These are phyloP conservation scores for Mimas tiliae DNA, from an alignment of 2,888 invertebrate genomes.

Conservation along the genomic window DNA sequence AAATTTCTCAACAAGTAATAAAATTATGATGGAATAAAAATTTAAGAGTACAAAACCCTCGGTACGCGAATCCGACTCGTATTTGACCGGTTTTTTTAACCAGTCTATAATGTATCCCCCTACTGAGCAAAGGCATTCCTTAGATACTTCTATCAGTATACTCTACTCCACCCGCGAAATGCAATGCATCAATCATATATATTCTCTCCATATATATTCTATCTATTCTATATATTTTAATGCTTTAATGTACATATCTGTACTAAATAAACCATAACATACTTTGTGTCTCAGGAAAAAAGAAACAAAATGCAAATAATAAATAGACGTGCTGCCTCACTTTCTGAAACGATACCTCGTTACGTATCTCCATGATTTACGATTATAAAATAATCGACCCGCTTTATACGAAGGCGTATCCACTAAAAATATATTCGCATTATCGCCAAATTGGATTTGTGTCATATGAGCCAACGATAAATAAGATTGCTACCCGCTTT, in stretches of 20 bases:
- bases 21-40: too few species aligned
- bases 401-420: slow-evolving; percentile 25
- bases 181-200: too few species aligned
- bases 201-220: too few species aligned
- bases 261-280: not conserved
- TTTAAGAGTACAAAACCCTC: too few species aligned
- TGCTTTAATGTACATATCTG: not conserved
- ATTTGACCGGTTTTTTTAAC: too few species aligned
- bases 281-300: not conserved
- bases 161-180: too few species aligned
- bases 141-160: too few species aligned
- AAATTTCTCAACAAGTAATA: too few species aligned
- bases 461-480: slow-evolving; percentile 51
- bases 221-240: not conserved
- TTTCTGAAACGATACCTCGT: slow-evolving; percentile 17
- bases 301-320: slow-evolving; percentile 1
- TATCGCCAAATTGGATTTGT: slow-evolving; percentile 57
- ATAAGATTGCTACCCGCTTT: slow-evolving; percentile 35
- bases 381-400: slow-evolving; percentile 31
- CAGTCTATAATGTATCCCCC: too few species aligned
- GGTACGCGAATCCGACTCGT: too few species aligned
- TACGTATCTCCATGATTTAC: slow-evolving; percentile 32
- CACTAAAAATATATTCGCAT: slow-evolving; percentile 47
- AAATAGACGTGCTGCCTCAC: slow-evolving; percentile 11
- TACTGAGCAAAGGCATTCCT: too few species aligned